These are phyloP conservation scores for Spinus pinus DNA, from an alignment of 2,797 vertebrate genomes.

Conservation along the genomic window DNA sequence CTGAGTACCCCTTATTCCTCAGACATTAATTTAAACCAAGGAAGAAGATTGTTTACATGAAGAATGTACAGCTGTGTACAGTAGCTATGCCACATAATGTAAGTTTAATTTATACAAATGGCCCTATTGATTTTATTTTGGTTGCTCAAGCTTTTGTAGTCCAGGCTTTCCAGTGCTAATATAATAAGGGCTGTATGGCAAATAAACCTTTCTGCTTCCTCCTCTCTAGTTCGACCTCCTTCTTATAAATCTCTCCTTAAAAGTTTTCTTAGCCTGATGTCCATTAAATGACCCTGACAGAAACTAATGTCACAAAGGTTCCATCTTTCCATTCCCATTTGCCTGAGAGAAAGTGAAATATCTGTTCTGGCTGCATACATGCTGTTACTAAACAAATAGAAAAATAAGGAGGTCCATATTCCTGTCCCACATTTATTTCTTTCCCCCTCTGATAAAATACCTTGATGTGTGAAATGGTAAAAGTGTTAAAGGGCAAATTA, in stretches of 20 bases:
- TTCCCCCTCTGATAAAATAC: neutral
- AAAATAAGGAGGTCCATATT: neutral
- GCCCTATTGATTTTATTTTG: constrained; percentile 28
- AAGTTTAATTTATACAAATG: constrained; percentile 43
- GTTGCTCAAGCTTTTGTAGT: constrained; percentile 5
- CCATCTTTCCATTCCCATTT: constrained; percentile 9
- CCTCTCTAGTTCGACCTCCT: neutral
- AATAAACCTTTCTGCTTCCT: neutral
- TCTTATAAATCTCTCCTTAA: constrained; percentile 13
- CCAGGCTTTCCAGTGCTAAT: constrained; percentile 2
- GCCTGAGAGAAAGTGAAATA: constrained; percentile 2
- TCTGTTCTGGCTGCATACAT: neutral
- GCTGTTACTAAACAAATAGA: neutral
- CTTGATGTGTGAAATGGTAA: neutral
- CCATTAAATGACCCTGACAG: neutral
- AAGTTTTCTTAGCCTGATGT: neutral
- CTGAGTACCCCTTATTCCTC: neutral
- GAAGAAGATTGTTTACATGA: neutral
- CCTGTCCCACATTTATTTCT: neutral
- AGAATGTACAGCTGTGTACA: neutral
- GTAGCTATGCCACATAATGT: neutral
- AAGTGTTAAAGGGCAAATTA: neutral
- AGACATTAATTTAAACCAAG: neutral
- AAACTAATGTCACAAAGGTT: neutral
- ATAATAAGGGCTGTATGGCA: neutral